Conservation (phyloP, 2,888 invertebrate species). For the Fragum fragum region DNA sequence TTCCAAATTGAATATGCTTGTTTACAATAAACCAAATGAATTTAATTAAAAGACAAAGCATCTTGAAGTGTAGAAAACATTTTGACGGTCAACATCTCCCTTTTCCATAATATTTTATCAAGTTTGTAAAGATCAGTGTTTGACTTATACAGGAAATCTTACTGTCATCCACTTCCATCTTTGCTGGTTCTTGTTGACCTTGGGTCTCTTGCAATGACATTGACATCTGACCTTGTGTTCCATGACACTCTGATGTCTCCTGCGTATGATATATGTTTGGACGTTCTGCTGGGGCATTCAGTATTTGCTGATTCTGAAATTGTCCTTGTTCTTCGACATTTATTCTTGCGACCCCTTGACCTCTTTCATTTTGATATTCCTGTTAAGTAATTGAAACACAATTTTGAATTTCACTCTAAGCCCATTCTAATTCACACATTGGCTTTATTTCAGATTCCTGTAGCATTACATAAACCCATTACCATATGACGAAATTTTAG, state of each 20-base stretch:
- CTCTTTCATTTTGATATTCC: constrained; percentile 25
- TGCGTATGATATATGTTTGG: constrained; percentile 38
- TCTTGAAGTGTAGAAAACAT: too few species aligned
- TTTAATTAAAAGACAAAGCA: too few species aligned
- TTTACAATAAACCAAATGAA: too few species aligned
- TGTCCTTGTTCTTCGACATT: constrained; percentile 49
- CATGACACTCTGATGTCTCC: constrained; percentile 24
- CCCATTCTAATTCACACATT: too few species aligned
- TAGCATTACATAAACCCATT: too few species aligned
- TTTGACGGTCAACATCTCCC: too few species aligned
- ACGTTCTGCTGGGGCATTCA: not conserved
- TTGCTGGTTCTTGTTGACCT: constrained; percentile 27
- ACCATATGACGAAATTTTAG: too few species aligned
- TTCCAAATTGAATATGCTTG: too few species aligned
- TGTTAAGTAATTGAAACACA: not conserved
- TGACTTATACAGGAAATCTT: not conserved
- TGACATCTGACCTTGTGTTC: constrained; percentile 30
- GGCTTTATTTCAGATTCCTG: too few species aligned
- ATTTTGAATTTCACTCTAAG: too few species aligned
- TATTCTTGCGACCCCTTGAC: constrained; percentile 24
- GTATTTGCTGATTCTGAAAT: not conserved
- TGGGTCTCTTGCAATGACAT: constrained; percentile 37
- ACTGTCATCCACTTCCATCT: constrained; percentile 11
- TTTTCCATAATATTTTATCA: too few species aligned
- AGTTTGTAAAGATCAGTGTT: too few species aligned